Conservation (phyloP, 2,797 vertebrate species). For the Arnoldichthys spilopterus region DNA sequence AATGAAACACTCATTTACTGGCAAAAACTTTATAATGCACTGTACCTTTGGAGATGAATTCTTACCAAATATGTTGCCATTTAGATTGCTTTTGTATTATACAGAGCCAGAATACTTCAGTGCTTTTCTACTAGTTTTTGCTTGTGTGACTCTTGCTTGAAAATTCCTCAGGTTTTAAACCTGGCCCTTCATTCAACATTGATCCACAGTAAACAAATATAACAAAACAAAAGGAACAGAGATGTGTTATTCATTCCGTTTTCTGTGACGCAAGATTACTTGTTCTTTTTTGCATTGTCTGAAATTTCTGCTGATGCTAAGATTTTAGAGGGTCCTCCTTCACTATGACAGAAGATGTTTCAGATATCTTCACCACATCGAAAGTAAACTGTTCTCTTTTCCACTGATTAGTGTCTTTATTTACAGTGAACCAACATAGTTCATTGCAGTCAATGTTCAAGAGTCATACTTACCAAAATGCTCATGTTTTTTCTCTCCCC, state of each 20-base stretch:
- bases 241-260: constrained; percentile 5
- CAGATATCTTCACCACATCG: constrained; percentile 1
- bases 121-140: no score
- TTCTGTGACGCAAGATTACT: not conserved
- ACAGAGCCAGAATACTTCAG: no score
- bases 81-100: no score
- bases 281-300: not conserved
- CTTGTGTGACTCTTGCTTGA: not conserved
- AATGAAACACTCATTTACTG: no score
- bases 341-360: not conserved
- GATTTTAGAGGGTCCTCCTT: not conserved
- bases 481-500: not conserved
- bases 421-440: not conserved
- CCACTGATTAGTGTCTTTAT: constrained; percentile 8
- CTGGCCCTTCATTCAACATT: not conserved
- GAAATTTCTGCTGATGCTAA: not conserved
- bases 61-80: no score
- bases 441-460: not conserved
- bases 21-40: no score
- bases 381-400: not conserved
- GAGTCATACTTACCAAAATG: not conserved
- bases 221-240: not conserved
- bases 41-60: no score
- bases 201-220: not conserved
- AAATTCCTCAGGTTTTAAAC: not conserved